Evolutionary conservation across 2,888 invertebrate genomes (phyloP).

Genomic region (Melangyna quadrimaculata): DNA sequence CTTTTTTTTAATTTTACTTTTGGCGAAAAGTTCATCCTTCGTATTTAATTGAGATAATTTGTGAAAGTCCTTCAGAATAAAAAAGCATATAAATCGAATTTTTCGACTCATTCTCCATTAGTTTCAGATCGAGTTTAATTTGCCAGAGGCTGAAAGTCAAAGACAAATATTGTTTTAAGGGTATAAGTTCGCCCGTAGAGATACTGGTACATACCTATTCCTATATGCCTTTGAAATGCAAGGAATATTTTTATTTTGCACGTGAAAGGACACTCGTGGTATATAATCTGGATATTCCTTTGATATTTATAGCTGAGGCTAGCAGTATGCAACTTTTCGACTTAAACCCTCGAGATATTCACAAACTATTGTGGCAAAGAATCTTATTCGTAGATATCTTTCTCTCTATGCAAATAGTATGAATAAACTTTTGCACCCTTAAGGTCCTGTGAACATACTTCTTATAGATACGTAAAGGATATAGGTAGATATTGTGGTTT

Average conservation of each 20-base stretch:
- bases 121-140: slow-evolving; percentile 54
- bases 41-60: slow-evolving; percentile 67
- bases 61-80: slow-evolving; percentile 46
- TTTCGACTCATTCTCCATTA: slow-evolving; percentile 36
- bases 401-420: slow-evolving; percentile 23
- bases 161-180: slow-evolving; percentile 20
- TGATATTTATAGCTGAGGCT: slow-evolving; percentile 57
- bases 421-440: slow-evolving; percentile 20
- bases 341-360: slow-evolving; percentile 50
- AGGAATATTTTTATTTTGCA: slow-evolving; percentile 1
- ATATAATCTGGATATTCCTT: slow-evolving; percentile 45
- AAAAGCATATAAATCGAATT: neutral
- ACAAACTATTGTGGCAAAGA: slow-evolving; percentile 23
- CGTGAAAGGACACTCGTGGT: slow-evolving; percentile 32
- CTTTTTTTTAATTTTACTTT: neutral
- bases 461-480: neutral
- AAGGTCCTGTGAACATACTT: neutral
- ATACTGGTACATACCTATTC: neutral
- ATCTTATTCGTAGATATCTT: slow-evolving; percentile 21
- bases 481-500: neutral
- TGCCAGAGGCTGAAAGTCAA: slow-evolving; percentile 48
- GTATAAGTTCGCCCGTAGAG: neutral
- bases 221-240: neutral
- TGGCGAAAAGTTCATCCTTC: slow-evolving; percentile 48
- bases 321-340: slow-evolving; percentile 49